A percentile compares a stretch with the other conserved stretches of the same genome.
phyloP scores from a whole-genome alignment of 2,797 vertebrate genomes.

The Sebastolobus alascanus region DNA sequence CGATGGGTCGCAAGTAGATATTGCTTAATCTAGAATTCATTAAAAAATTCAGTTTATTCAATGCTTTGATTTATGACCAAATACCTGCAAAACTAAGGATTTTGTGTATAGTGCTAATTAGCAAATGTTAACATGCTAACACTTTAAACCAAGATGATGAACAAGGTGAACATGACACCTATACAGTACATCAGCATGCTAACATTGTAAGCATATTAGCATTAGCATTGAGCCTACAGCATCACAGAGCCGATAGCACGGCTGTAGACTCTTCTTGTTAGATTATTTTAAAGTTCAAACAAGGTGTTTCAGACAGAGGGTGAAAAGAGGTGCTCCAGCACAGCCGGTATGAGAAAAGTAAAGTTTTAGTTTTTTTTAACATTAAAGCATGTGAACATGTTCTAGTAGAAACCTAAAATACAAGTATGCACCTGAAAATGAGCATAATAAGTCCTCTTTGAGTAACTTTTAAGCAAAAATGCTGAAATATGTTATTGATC shows the following conservation, averaged over 20 bases:
- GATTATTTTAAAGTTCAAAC: not conserved
- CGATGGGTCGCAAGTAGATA: not conserved
- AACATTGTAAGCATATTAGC: conserved; percentile 1
- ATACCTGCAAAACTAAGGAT: not conserved
- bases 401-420: too few relatives aligned
- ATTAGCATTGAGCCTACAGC: not conserved
- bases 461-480: not conserved
- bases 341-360: too few relatives aligned
- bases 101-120: too few relatives aligned
- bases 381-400: too few relatives aligned
- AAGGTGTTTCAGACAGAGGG: too few relatives aligned
- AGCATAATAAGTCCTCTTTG: not conserved
- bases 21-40: not conserved
- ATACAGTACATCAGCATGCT: not conserved
- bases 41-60: not conserved
- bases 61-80: not conserved
- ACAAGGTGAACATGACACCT: not conserved
- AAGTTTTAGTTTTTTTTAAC: too few relatives aligned
- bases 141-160: not conserved
- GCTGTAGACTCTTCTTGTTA: not conserved
- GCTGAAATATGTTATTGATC: not conserved
- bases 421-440: too few relatives aligned
- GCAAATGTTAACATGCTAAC: too few relatives aligned
- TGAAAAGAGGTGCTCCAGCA: too few relatives aligned
- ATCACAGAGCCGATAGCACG: not conserved